Evolutionary conservation across 2,113 vertebrate species (phyloP), one percentile per base, ranked within the genome.

Genomic region (Semnornis frantzii): DNA sequence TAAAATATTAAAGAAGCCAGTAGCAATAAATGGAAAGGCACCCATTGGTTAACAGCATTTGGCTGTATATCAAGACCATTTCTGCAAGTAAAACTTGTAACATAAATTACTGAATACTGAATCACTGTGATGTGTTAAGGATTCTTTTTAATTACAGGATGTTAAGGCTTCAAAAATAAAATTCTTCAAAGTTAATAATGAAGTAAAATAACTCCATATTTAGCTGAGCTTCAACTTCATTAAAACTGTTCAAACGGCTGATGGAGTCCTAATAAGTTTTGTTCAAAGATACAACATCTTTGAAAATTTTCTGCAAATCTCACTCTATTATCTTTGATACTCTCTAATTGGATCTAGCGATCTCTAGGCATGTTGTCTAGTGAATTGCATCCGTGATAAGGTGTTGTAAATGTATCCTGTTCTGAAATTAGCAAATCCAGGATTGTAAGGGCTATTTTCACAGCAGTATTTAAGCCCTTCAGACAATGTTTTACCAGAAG

Each of bases 271-370:
- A 96, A 91, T 94, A 96, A 96, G 95, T 96, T 96, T 96, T 96
- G 95, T 96, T 97, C 97, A 96, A 96, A 97, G 97, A 96, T 96
- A 88, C 3, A 31, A 88, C 90, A 95, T 97, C 96, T 97, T 96
- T 97, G 96, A 96, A 96, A 93, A 91, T 91, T 85, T 95, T 85
- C 91, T 94, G 71, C 88, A 89, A 93, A 96, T 96, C 92, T 95
- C 68, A 79, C 89, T 89, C 89, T 82, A 89, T 97, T 95, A 89
- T 93, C 95, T 96, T 96, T 97, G 96, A 96, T 96, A 96, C 76
- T 77, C 73, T 75, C 90, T 97, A 97, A 97, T 97, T 97, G 92
- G 93, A 48, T 92, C 89, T 85, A 86, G 94, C 42, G 11, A 55
- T 91, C 77, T 64, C 82, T 88, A 31, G 71, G 96, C 90, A 82